phyloP scores from a whole-genome alignment of 2,888 invertebrate species.

The Elgonia sp. region DNA sequence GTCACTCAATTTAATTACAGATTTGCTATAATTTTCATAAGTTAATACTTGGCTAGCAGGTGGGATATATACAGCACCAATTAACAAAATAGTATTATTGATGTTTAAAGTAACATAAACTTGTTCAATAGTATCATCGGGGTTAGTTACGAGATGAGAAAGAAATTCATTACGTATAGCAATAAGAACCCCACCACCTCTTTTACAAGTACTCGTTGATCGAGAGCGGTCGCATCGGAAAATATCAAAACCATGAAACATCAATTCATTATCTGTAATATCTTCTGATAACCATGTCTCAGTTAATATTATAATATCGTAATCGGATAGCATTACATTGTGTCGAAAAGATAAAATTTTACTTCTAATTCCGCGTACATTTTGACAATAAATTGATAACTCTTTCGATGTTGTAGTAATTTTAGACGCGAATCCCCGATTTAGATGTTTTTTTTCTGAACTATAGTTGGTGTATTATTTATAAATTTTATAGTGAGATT shows the following conservation, averaged over 20 bases:
- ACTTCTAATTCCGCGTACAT: slow-evolving; percentile 20
- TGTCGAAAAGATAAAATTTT: slow-evolving; percentile 18
- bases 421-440: not conserved
- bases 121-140: slow-evolving; percentile 6
- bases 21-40: not conserved
- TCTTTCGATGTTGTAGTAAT: too few relatives aligned
- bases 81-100: not conserved
- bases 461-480: slow-evolving; percentile 2
- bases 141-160: not conserved
- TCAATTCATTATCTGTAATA: slow-evolving; percentile 13
- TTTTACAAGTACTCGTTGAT: not conserved
- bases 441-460: slow-evolving; percentile 30
- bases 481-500: slow-evolving; percentile 14
- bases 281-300: slow-evolving; percentile 12
- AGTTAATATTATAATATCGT: slow-evolving; percentile 19
- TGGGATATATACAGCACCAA: slow-evolving; percentile 16
- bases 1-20: not conserved
- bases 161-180: not conserved
- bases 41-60: not conserved
- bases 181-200: slow-evolving; percentile 6
- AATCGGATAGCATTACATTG: not conserved
- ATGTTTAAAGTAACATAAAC: not conserved
- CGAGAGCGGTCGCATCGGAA: slow-evolving; percentile 11
- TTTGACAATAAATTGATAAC: slow-evolving; percentile 22
- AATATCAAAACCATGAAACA: not conserved